Evolutionary conservation across 2,113 vertebrate species (phyloP).

Genomic region (Lutjanus erythropterus): DNA sequence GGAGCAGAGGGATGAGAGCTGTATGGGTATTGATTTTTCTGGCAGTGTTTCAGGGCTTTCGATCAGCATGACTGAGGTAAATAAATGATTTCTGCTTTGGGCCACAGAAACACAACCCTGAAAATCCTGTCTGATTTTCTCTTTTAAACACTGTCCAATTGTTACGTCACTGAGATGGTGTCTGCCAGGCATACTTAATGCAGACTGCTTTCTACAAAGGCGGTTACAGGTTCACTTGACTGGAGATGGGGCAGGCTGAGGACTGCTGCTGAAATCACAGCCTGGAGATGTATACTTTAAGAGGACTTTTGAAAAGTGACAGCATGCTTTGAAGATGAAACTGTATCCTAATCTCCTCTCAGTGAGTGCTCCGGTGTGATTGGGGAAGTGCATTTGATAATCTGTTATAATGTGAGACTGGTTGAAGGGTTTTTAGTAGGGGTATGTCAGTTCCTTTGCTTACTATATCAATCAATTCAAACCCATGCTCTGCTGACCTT

Average conservation of each 20-base stretch:
- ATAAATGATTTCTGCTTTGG: conserved; percentile 49
- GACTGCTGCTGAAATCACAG: conserved; percentile 28
- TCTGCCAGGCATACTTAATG: conserved; percentile 24
- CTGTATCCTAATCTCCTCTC: neutral
- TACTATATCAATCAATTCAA: neutral
- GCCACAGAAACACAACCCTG: conserved; percentile 42
- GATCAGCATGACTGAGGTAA: conserved; percentile 51
- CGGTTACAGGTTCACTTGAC: conserved; percentile 11
- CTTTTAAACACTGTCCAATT: conserved; percentile 41
- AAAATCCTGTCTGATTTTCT: conserved; percentile 46
- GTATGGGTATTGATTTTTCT: conserved; percentile 56
- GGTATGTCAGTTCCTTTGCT: conserved; percentile 9
- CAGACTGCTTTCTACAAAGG: conserved; percentile 23
- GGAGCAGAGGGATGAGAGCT: conserved; percentile 14
- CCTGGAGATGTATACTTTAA: neutral
- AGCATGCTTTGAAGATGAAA: conserved; percentile 10
- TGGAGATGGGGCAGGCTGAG: neutral
- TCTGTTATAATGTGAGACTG: conserved; percentile 1
- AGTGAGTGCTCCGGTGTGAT: conserved; percentile 3
- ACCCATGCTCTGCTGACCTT: conserved; percentile 18
- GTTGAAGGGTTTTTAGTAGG: neutral
- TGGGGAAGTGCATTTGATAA: conserved; percentile 4
- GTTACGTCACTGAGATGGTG: conserved; percentile 35
- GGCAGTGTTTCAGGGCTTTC: conserved; percentile 40
- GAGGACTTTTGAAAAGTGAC: conserved; percentile 17